These are phyloP conservation scores for Anoplius nigerrimus DNA, from an alignment of 2,888 invertebrate species.

Conservation along the genomic window DNA sequence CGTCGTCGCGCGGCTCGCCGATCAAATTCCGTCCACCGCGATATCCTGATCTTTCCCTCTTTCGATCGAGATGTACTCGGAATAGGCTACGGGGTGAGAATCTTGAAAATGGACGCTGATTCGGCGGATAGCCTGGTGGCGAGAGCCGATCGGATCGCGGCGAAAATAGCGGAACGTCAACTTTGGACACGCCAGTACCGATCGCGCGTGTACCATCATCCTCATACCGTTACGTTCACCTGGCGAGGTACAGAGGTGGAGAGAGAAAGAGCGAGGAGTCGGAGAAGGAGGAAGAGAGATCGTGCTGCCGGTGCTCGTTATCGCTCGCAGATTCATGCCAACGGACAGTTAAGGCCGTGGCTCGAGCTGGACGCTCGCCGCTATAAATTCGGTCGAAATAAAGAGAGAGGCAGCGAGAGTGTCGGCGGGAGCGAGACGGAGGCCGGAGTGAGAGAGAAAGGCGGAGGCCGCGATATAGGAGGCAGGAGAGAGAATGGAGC, in stretches of 20 bases:
- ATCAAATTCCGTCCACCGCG: background rate
- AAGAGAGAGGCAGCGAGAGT: conserved; percentile 54
- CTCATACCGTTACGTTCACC: conserved; percentile 7
- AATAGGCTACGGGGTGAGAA: too few species aligned
- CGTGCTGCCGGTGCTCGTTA: conserved; percentile 56
- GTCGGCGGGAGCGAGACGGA: conserved; percentile 31
- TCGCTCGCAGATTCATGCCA: conserved; percentile 71
- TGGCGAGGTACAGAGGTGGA: conserved; percentile 4
- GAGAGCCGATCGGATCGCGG: background rate
- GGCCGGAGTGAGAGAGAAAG: background rate
- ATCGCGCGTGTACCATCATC: conserved; percentile 1
- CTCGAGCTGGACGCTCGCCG: conserved; percentile 56
- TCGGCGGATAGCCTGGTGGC: background rate
- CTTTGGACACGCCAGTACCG: conserved; percentile 1
- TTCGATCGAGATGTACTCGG: too few species aligned
- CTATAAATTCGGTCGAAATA: conserved; percentile 73
- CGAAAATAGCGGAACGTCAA: background rate
- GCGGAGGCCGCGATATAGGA: conserved; percentile 13
- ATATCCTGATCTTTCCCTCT: background rate
- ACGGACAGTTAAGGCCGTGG: conserved; percentile 69
- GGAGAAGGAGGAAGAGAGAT: conserved; percentile 31
- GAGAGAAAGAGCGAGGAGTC: conserved; percentile 22
- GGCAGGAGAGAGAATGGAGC: conserved; percentile 28
- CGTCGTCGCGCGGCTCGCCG: too few species aligned
- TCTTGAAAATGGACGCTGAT: too few species aligned